Evolutionary conservation across 2,797 vertebrate genomes (phyloP).

Genomic region (Gymnodraco acuticeps): DNA sequence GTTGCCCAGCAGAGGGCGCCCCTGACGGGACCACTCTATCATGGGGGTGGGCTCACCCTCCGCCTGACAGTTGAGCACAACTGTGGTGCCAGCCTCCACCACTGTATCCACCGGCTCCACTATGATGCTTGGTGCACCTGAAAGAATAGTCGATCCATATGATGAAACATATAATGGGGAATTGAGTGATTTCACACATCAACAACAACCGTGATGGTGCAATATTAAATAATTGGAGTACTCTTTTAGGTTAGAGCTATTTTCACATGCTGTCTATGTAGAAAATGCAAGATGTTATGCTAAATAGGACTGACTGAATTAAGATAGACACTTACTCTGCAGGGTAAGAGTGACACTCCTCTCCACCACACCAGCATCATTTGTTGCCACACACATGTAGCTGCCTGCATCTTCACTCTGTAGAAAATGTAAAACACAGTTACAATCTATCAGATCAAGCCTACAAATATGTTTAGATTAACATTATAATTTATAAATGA

Average conservation of each 20-base stretch:
- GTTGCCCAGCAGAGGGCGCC: conserved; percentile 78
- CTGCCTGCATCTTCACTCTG: conserved; percentile 95
- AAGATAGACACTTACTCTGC: conserved; percentile 87
- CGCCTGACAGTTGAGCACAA: conserved; percentile 92
- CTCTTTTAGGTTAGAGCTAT: neutral
- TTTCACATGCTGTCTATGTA: neutral
- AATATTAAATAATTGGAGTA: neutral
- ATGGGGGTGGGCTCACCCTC: conserved; percentile 89
- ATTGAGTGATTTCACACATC: neutral
- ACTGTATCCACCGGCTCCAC: conserved; percentile 88
- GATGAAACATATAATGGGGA: neutral
- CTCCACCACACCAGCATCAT: conserved; percentile 92
- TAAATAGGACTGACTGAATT: neutral
- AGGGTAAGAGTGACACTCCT: conserved; percentile 90
- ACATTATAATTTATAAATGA: neutral
- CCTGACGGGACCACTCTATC: conserved; percentile 90
- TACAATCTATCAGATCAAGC: neutral
- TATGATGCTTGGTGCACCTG: conserved; percentile 90
- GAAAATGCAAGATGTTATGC: neutral
- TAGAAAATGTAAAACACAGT: neutral
- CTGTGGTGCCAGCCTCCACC: conserved; percentile 87
- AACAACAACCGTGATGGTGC: neutral
- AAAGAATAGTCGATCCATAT: neutral
- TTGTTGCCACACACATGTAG: conserved; percentile 94
- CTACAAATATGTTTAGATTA: neutral